Evolutionary conservation across 2,113 vertebrate species (phyloP), one percentile per base, ranked within the genome.

Genomic region (Polypterus bichir): DNA sequence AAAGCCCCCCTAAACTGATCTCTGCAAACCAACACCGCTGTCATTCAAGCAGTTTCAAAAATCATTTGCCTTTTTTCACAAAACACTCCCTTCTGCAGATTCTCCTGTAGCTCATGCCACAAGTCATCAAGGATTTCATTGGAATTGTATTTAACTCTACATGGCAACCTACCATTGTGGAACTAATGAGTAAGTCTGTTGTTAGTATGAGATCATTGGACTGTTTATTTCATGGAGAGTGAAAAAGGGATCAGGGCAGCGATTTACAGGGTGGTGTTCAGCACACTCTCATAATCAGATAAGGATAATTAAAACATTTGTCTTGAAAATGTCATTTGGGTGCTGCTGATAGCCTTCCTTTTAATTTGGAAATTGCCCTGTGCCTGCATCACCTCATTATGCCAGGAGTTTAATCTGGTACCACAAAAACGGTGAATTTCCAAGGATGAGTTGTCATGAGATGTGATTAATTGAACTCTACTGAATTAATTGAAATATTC

Each of bases 401-500:
- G 27, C 2, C 27, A 27, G 27, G 27, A 27, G 27, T 27, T 27
- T 27, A 27, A 27, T 27, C 27, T 27, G 27, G 27, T 1, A 27
- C 27, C 27, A 27, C 27, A 27, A 27, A 27, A 27, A 27, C 27
- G 27, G 27, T 27, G 27, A 27, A 27, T 27, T 27, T 27, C 27
- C 27, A 27, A 27, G 27, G 27, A 27, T 27, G 27, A 27, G 27
- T 27, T 27, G 27, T 27, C 27, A 27, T 27, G 27, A 27, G 27
- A 27, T 27, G 27, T 27, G 27, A 27, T 27, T 27, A 49, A 61
- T 47, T 47, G 9, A 2, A n/a, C 11, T 58, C 53, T 53, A 49
- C 57, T 67, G 64, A 61, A 68, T 72, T 64, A 68, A 69, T 66
- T 57, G 65, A 69, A 62, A 52, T 68, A 47, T 66, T 67, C 64